These are phyloP conservation scores for Temnothorax nylanderi DNA, from an alignment of 1,140 invertebrate genomes.

Conservation along the genomic window DNA sequence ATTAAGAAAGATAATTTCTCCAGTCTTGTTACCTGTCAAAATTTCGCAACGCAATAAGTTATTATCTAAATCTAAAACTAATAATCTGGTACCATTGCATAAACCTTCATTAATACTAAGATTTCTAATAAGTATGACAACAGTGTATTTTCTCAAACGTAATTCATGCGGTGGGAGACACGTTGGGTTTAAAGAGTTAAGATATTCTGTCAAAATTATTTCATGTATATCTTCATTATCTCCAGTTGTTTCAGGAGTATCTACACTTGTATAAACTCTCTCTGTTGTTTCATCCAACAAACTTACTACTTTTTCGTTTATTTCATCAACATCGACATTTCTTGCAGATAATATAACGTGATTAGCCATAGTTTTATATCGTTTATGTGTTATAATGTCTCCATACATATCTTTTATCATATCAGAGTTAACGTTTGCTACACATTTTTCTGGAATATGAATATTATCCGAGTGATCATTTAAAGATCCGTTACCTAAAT, in stretches of 20 bases:
- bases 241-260: no score
- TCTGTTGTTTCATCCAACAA: no score
- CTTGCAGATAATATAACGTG: no score
- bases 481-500: not conserved
- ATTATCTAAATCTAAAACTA: constrained; percentile 9
- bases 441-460: no score
- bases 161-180: not conserved
- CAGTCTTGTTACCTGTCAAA: constrained; percentile 1
- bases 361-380: not conserved
- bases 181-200: no score
- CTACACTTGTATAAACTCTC: no score
- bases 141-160: not conserved
- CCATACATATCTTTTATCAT: not conserved
- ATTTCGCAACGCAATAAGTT: constrained; percentile 20
- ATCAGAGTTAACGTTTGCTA: no score
- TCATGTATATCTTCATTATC: no score
- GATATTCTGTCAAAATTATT: no score
- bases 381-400: not conserved
- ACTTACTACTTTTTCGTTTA: no score
- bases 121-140: constrained; percentile 8
- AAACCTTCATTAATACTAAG: not conserved
- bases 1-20: constrained; percentile 4
- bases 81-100: not conserved
- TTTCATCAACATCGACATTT: no score
- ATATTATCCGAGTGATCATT: no score